Percentiles rank a stretch among this genome's conserved stretches.
These are phyloP conservation scores for Columba janthina DNA, from an alignment of 2,113 vertebrate genomes.

Conservation along the genomic window DNA sequence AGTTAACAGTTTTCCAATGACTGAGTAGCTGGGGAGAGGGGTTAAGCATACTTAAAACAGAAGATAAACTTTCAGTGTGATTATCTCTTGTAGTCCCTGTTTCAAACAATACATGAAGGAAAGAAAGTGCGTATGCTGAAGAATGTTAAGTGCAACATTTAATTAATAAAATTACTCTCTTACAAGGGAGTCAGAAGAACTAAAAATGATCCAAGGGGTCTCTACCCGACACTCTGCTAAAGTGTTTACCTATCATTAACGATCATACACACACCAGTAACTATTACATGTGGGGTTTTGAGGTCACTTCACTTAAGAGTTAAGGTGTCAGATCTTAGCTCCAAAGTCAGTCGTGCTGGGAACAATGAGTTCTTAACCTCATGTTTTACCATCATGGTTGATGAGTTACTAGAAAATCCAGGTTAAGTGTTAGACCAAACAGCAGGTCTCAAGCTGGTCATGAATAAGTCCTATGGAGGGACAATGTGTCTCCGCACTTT, in stretches of 20 bases:
- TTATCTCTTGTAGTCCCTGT: not conserved
- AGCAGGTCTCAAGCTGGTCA: constrained; percentile 23
- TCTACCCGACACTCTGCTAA: not conserved
- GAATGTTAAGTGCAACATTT: not conserved
- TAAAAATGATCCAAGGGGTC: not conserved
- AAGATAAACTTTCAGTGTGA: not conserved
- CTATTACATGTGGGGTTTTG: not conserved
- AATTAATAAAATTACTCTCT: not conserved
- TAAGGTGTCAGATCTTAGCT: not conserved
- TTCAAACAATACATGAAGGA: not conserved
- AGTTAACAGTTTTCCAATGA: not conserved
- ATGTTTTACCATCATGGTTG: not conserved
- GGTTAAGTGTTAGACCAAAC: constrained; percentile 37
- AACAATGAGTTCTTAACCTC: not conserved
- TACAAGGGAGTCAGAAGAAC: not conserved
- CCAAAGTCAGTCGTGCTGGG: not conserved
- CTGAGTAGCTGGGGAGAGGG: not conserved
- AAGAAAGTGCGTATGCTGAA: not conserved
- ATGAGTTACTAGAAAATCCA: constrained; percentile 36
- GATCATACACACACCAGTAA: not conserved
- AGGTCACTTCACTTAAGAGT: not conserved
- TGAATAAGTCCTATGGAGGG: not conserved
- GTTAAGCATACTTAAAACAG: not conserved
- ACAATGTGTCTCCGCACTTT: not conserved
- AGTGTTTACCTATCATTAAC: not conserved